phyloP scores from a whole-genome alignment of 2,113 vertebrate genomes.

The Thalassoma bifasciatum region DNA sequence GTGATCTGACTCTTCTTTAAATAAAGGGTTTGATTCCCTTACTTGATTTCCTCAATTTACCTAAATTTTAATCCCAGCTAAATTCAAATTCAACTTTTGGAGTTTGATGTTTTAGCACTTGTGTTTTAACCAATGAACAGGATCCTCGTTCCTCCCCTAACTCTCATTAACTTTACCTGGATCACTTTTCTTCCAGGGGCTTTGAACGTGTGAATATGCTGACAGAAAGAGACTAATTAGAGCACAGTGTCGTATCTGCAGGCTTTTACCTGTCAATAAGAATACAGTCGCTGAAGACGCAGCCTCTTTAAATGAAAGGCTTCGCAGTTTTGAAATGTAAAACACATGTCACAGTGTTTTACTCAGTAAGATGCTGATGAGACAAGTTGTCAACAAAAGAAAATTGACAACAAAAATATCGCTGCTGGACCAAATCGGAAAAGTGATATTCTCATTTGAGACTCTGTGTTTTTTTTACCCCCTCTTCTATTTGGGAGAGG shows the following conservation, averaged over 20 bases:
- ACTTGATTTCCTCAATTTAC: too few relatives aligned
- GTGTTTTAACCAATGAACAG: background rate
- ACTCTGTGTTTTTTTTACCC: conserved; percentile 19
- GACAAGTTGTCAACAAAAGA: conserved; percentile 73
- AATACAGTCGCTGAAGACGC: conserved; percentile 67
- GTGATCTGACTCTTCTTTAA: too few relatives aligned
- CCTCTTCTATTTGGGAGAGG: conserved; percentile 67
- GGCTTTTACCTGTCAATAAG: conserved; percentile 77
- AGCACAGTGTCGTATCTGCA: conserved; percentile 64
- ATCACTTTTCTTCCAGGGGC: conserved; percentile 44
- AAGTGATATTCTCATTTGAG: conserved; percentile 75
- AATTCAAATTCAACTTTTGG: too few relatives aligned
- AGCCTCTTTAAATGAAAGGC: conserved; percentile 63
- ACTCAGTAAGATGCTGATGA: conserved; percentile 60
- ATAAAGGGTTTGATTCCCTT: too few relatives aligned
- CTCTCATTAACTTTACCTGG: conserved; percentile 30
- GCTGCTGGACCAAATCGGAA: conserved; percentile 77
- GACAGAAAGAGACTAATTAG: conserved; percentile 73
- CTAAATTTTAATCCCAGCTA: too few relatives aligned
- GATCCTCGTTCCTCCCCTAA: conserved; percentile 9
- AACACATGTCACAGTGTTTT: conserved; percentile 67
- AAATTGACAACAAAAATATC: conserved; percentile 78
- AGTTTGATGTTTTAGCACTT: background rate
- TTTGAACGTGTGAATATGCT: conserved; percentile 50
- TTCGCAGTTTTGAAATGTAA: conserved; percentile 74